A percentile compares a stretch with the other conserved stretches of the same genome.
Conservation (phyloP, 1,140 invertebrate species). For the Dendroctonus ponderosae region DNA sequence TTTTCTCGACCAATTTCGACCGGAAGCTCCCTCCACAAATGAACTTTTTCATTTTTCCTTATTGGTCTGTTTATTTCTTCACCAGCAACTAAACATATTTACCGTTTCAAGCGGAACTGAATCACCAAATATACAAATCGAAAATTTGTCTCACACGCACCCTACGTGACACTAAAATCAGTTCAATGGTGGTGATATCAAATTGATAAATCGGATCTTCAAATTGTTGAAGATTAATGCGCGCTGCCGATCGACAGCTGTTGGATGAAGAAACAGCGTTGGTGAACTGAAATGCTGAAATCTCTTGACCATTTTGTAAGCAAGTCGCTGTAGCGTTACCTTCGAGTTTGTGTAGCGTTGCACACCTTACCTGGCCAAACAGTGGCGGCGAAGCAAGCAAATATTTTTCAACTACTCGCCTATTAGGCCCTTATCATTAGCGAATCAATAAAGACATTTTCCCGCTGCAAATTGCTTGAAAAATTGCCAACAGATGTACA, state of each 20-base stretch:
- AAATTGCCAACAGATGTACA: too few species aligned
- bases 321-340: constrained; percentile 19
- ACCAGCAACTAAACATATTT: too few species aligned
- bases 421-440: too few species aligned
- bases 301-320: constrained; percentile 25
- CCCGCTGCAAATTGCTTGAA: too few species aligned
- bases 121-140: too few species aligned
- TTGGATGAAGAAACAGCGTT: constrained; percentile 13
- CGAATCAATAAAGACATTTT: too few species aligned
- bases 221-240: constrained; percentile 5
- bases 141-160: too few species aligned
- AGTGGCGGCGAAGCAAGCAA: constrained; percentile 5
- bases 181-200: too few species aligned
- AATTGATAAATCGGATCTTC: constrained; percentile 1
- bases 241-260: constrained; percentile 8
- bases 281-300: constrained; percentile 23
- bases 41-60: constrained; percentile 20
- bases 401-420: neutral
- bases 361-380: constrained; percentile 18
- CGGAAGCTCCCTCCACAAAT: constrained; percentile 46
- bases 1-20: constrained; percentile 40
- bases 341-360: constrained; percentile 18
- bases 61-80: too few species aligned
- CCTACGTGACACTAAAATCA: neutral
- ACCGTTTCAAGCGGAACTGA: too few species aligned